Percentiles rank a stretch among this genome's conserved stretches.
Evolutionary conservation across 2,888 invertebrate genomes (phyloP).

Genomic region (Gisinianus flammeolus): DNA sequence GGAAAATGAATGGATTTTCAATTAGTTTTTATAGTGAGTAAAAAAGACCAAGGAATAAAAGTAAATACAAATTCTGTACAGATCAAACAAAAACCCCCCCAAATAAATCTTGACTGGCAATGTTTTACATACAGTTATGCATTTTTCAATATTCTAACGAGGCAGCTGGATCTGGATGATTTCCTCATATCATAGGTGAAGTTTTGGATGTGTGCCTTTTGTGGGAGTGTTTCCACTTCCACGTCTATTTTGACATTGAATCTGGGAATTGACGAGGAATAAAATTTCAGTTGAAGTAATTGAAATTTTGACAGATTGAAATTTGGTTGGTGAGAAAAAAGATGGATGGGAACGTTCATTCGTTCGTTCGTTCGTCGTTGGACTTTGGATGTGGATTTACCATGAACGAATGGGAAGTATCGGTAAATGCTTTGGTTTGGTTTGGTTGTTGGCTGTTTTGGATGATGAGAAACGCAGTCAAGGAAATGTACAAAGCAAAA

Average conservation of each 20-base stretch:
- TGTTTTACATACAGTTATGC: not conserved
- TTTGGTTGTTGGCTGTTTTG: no score
- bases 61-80: no score
- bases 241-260: not conserved
- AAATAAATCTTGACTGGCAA: not conserved
- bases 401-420: slow-evolving; percentile 4
- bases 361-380: not conserved
- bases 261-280: not conserved
- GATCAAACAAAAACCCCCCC: no score
- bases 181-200: not conserved
- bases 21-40: no score
- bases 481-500: slow-evolving; percentile 32
- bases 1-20: no score
- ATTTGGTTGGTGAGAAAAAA: slow-evolving; percentile 37
- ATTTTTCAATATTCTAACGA: no score
- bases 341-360: slow-evolving; percentile 34
- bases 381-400: not conserved
- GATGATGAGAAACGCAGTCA: slow-evolving; percentile 29
- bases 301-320: slow-evolving; percentile 44
- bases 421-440: not conserved
- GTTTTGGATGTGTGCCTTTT: not conserved
- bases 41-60: no score
- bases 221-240: not conserved
- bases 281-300: slow-evolving; percentile 36
- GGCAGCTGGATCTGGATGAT: no score